Evolutionary conservation across 2,888 invertebrate genomes (phyloP).

Genomic region (Stenodera caucasica): DNA sequence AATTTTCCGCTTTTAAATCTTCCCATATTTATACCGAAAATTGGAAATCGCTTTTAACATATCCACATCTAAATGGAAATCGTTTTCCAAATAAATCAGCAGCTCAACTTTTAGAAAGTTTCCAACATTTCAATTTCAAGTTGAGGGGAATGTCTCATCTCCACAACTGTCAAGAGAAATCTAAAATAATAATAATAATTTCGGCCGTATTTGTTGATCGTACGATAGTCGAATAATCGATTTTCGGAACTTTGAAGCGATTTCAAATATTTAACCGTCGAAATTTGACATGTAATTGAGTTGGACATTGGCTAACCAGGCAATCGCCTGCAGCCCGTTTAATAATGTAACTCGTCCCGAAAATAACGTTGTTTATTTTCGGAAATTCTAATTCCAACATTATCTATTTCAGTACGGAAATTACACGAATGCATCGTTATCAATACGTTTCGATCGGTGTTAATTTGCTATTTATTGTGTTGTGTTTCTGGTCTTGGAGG

Average conservation of each 20-base stretch:
- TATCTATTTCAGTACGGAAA: not conserved
- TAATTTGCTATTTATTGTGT: not conserved
- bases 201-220: not conserved
- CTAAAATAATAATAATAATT: no score
- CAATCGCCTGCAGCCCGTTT: not conserved
- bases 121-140: not conserved
- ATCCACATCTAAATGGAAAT: not conserved
- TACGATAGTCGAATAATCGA: not conserved
- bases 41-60: not conserved
- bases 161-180: no score
- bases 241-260: not conserved
- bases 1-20: not conserved
- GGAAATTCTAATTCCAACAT: not conserved
- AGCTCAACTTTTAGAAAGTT: not conserved
- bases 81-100: not conserved
- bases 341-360: constrained; percentile 4
- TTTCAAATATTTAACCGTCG: not conserved
- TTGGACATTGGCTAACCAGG: constrained; percentile 5
- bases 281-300: not conserved
- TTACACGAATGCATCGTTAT: not conserved
- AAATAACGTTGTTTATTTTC: not conserved
- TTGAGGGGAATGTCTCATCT: not conserved
- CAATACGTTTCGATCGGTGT: not conserved
- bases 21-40: not conserved
- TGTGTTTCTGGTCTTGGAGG: not conserved